Percentiles rank a stretch among this genome's conserved stretches.
Evolutionary conservation across 2,113 vertebrate genomes (phyloP).

Genomic region (Spea multiplicata): DNA sequence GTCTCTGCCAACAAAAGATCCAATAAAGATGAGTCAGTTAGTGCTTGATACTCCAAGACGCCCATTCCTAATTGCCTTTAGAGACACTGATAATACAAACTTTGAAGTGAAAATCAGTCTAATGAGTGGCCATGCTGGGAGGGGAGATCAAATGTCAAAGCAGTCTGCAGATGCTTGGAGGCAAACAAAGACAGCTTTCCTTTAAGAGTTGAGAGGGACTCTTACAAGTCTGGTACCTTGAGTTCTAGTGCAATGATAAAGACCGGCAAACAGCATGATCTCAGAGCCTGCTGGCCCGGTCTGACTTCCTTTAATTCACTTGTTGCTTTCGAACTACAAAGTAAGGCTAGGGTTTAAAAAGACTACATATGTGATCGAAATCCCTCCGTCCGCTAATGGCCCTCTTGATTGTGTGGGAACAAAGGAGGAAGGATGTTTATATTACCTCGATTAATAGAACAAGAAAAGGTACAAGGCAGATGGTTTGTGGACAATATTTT

Average conservation of each 20-base stretch:
- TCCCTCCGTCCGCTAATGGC: slow-evolving; percentile 10
- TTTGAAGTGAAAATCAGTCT: slow-evolving; percentile 88
- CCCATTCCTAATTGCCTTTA: slow-evolving; percentile 90
- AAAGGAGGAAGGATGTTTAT: slow-evolving; percentile 20
- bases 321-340: slow-evolving; percentile 64
- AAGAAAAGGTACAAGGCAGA: slow-evolving; percentile 6
- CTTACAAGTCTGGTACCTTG: slow-evolving; percentile 68
- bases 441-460: slow-evolving; percentile 8
- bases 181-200: slow-evolving; percentile 69
- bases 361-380: slow-evolving; percentile 35
- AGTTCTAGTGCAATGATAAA: slow-evolving; percentile 68
- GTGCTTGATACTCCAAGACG: slow-evolving; percentile 83
- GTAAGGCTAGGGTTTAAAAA: slow-evolving; percentile 28
- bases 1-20: slow-evolving; percentile 78
- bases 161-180: slow-evolving; percentile 69
- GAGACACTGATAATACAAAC: slow-evolving; percentile 84
- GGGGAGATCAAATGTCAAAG: slow-evolving; percentile 69
- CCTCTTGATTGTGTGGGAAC: slow-evolving; percentile 19
- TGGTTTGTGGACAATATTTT: not conserved
- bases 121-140: slow-evolving; percentile 76
- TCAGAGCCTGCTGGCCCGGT: slow-evolving; percentile 64
- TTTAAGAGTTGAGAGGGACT: slow-evolving; percentile 68
- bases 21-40: slow-evolving; percentile 85
- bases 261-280: slow-evolving; percentile 73
- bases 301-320: slow-evolving; percentile 72